These are phyloP conservation scores for Scaptomyza graminum DNA, from an alignment of 1,140 invertebrate genomes.

Conservation along the genomic window DNA sequence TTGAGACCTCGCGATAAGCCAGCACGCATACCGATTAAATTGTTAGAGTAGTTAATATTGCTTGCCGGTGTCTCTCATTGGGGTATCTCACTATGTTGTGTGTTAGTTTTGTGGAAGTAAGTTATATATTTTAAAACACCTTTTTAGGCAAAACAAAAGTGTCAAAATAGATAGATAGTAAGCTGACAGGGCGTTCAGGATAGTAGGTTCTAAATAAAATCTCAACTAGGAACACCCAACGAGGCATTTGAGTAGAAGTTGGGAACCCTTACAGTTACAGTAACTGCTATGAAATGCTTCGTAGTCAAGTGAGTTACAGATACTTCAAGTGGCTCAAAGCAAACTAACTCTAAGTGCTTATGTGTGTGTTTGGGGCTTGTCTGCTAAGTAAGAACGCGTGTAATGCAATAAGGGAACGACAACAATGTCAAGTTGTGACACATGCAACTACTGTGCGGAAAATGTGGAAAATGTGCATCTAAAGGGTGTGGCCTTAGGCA, in stretches of 20 bases:
- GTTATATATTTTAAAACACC: constrained; percentile 74
- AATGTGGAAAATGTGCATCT: constrained; percentile 15
- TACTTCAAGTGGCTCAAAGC: constrained; percentile 41
- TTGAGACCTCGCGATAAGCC: constrained; percentile 66
- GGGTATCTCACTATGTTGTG: constrained; percentile 1
- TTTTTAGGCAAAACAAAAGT: constrained; percentile 78
- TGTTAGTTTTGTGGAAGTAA: constrained; percentile 35
- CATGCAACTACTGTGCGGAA: constrained; percentile 64
- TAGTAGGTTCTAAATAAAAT: constrained; percentile 59
- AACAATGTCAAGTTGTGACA: constrained; percentile 55
- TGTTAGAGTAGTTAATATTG: constrained; percentile 55
- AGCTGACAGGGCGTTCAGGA: constrained; percentile 7
- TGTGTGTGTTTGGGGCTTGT: constrained; percentile 34
- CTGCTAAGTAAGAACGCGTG: constrained; percentile 71
- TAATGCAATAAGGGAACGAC: constrained; percentile 73
- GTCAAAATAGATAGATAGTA: constrained; percentile 69
- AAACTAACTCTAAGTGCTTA: constrained; percentile 7
- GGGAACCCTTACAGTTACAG: constrained; percentile 22
- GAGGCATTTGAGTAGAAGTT: constrained; percentile 28
- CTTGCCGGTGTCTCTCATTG: constrained; percentile 10
- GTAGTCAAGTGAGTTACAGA: constrained; percentile 36
- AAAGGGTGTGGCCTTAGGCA: neutral
- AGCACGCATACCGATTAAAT: constrained; percentile 63
- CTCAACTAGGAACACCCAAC: constrained; percentile 63
- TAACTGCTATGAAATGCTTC: constrained; percentile 9